Conservation (phyloP, 1,140 invertebrate genomes). For the Halesus radiatus region DNA sequence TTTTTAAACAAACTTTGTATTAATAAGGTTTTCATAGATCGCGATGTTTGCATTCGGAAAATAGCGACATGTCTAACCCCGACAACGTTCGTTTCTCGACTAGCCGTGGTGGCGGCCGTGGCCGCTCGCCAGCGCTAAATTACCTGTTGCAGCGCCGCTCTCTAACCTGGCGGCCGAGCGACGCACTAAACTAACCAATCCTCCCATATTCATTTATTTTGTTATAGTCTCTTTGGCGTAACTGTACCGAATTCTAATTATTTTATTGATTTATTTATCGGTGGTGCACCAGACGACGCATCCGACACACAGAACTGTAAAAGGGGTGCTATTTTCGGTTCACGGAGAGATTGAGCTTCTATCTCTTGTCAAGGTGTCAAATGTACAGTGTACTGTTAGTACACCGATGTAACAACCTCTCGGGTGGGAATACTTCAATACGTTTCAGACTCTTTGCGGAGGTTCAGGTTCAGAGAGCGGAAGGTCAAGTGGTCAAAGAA, state of each 20-base stretch:
- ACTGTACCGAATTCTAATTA: not conserved
- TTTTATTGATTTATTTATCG: too few species aligned
- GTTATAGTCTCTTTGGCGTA: not conserved
- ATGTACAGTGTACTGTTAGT: too few species aligned
- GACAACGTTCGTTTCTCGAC: conserved; percentile 1
- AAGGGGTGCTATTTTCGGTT: too few species aligned
- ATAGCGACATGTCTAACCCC: not conserved
- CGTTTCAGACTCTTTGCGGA: too few species aligned
- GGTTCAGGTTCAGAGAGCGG: too few species aligned
- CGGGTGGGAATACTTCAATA: too few species aligned
- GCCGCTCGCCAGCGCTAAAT: not conserved
- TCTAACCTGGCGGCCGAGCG: not conserved
- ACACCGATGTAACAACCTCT: too few species aligned
- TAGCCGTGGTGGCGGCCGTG: not conserved
- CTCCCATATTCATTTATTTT: not conserved
- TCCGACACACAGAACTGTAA: too few species aligned
- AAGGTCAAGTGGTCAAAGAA: too few species aligned
- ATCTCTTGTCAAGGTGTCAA: too few species aligned
- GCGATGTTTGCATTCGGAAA: not conserved
- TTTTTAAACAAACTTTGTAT: conserved; percentile 4
- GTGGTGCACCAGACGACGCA: too few species aligned
- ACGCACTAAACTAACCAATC: not conserved
- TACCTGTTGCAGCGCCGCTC: conserved; percentile 9
- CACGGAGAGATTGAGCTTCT: too few species aligned
- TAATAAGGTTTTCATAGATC: not conserved